Base-by-base conservation (phyloP, 2,113 vertebrate species). In the Oncorhynchus masou region DNA sequence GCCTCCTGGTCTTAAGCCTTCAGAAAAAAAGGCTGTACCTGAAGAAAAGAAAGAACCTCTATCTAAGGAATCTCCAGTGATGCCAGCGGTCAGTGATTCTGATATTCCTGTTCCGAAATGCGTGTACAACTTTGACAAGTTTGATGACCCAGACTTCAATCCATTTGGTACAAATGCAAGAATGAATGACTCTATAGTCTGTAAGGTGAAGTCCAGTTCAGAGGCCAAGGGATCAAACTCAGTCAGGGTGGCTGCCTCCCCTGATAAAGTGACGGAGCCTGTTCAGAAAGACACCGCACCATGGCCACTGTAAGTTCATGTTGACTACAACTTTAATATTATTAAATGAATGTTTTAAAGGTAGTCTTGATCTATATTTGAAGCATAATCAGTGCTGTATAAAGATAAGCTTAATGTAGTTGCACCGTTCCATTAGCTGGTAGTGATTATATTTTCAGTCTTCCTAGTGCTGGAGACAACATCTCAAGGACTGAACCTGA, bases 111-210 rank as follows among this genome's bases (percentile, higher is more conserved):
- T 84, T 68, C 79, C 90, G 22, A 92, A 79, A 83, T 87, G 81
- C 6, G 86, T 93, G 16, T 95, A 93, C 48, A 79, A 79, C 0
- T 85, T 94, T 74, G 91, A 93, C 75, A 88, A 94, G 48, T 75
- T 94, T 72, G 93, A 95, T 3, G 92, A 95, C 80, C 94, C 94
- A 0, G 87, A 94, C 86, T 94, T 94, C 24, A 94, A 91, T 83
- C 94, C 90, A 0, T 94, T 96, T 79, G 88, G 91, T 69, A 88
- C 90, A 7, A 85, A 79, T 59, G 74, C 81, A 0, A 90, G 76
- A 66, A 86, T 95, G 67, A 86, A 48, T 11, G 89, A 84, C 70
- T 95, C 94, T 9, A 88, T 88, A 0, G 54, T 76, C 68, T 7
- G 69, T 72, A 76, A 68, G 7, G 49, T 73, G 59, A 83, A 84